phyloP scores from a whole-genome alignment of 64 coral and sea anemone genomes.

The Actinia equina region DNA sequence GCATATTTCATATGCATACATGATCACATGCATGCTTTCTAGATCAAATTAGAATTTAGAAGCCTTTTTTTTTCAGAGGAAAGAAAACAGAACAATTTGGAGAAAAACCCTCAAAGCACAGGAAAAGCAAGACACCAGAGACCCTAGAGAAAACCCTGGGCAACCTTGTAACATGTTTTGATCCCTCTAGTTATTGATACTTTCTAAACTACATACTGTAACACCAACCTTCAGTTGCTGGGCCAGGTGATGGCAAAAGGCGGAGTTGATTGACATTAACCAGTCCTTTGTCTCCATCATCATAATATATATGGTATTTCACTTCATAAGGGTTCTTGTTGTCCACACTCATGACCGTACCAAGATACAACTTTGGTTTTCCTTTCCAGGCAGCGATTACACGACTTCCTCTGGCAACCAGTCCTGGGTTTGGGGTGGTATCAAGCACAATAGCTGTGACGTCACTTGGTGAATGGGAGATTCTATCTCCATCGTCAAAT shows the following conservation, averaged over 20 bases:
- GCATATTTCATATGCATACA: no score
- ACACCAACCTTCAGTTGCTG: constrained; percentile 28
- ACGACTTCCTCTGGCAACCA: constrained; percentile 47
- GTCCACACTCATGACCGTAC: neutral
- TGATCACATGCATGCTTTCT: no score
- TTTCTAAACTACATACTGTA: neutral
- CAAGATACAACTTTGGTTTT: constrained; percentile 23
- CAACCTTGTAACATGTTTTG: no score
- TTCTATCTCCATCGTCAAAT: constrained; percentile 71
- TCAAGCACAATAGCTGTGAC: constrained; percentile 47
- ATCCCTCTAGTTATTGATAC: no score
- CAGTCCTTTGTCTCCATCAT: constrained; percentile 44
- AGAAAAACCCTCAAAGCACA: no score
- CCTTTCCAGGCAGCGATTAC: constrained; percentile 64
- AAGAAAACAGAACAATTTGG: no score
- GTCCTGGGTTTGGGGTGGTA: constrained; percentile 30
- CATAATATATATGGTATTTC: neutral
- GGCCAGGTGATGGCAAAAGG: constrained; percentile 30
- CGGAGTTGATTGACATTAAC: constrained; percentile 31
- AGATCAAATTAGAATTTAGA: no score
- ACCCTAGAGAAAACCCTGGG: no score
- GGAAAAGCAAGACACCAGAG: no score
- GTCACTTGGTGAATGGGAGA: constrained; percentile 46
- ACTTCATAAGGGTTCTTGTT: constrained; percentile 33
- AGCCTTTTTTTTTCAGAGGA: no score